Base-by-base conservation (phyloP, 1,140 invertebrate species). In the Pseudomyrmex cubaensis region DNA sequence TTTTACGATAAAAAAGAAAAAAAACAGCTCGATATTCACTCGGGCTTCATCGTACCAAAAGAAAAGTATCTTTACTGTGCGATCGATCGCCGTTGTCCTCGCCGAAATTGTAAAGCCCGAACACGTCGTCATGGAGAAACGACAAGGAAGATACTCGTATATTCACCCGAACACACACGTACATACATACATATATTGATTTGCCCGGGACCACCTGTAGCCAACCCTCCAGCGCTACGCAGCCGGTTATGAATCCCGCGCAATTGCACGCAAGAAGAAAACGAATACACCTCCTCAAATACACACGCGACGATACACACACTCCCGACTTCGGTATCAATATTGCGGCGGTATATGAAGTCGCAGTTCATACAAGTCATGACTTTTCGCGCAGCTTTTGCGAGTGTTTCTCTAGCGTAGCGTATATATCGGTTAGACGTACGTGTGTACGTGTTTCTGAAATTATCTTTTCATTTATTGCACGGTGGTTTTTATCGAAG, bases 141-240 rank as follows among this genome's bases (percentile, higher is more conserved):
- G 62, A 59, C 20, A 63, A 63, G 59, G 46, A 35, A 35, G 57
- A 15, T n/a, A 59, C 63, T 85, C 87, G 61, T 69, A 22, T 78
- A 88, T 85, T 85, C 86, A 85, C 62, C 15, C 46, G 76, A 48
- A 80, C 78, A 88, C 66, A 20, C 76, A 54, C 78, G 84, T 66
- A 20, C 82, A 54, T 77, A 73, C 76, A 44, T 59, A 73, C 76
- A 44, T 59, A 84, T 89, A 89, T 89, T 88, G 87, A 89, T 89
- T 82, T 88, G 84, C 87, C 87, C 87, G 82, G 87, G 87, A 89
- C 87, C 87, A 89, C 87, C 87, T 89, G 87, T 89, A 89, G 87
- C 66, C 82, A 86, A 86, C 87, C 77, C 84, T 75, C 76, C 50
- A 83, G 50, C 62, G 12, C 10, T 52, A 3, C 50, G 59, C 20